Base-by-base conservation (phyloP, 2,797 vertebrate species). In the Cyprinodon diabolis region DNA sequence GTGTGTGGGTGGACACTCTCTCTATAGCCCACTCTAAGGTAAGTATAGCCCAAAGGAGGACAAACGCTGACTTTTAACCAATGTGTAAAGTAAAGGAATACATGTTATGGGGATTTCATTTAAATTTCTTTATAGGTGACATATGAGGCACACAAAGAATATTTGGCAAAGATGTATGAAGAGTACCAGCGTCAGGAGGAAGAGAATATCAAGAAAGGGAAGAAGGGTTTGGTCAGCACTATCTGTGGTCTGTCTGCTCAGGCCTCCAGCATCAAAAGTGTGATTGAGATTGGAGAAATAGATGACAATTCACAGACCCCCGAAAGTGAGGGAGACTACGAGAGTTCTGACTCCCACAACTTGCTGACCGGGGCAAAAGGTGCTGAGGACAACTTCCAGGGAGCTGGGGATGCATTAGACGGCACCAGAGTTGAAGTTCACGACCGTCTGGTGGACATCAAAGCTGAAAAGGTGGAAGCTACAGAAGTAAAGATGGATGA, bases 21-120 rank as follows among this genome's bases (percentile, higher is more conserved):
- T 99, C 97, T 58, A 99, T 99, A 89, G 98, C 98, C 51, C 98
- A 99, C 93, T 99, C 98, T 57, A 99, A 99, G 97, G 98, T 97
- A 94, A 94, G 86, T 55, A 93, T 49, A 56, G 71, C 94, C 95
- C 87, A 83, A 55, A 77, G 75, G 94, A 96, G 30, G 71, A 82
- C 75, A 85, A 86, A 90, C 67, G 78, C 76, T 87, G 89, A 88
- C 87, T 78, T 87, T 55, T 40, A 67, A 60, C 43, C 35, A 0
- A 48, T 56, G 12, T 66, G 9, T 17, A 45, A 21, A 69, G 2
- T 19, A 37, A 35, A 35, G 9, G 19, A 62, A 30, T 51, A 19
- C 25, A 37, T 13, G 15, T 8, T 55, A 19, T 55, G 65, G 66
- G 3, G 54, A 0, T 71, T 6, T 58, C 9, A 1, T 69, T n/a